Conservation (phyloP, 2,113 vertebrate genomes). For the Forbesichthys papilliferus region DNA sequence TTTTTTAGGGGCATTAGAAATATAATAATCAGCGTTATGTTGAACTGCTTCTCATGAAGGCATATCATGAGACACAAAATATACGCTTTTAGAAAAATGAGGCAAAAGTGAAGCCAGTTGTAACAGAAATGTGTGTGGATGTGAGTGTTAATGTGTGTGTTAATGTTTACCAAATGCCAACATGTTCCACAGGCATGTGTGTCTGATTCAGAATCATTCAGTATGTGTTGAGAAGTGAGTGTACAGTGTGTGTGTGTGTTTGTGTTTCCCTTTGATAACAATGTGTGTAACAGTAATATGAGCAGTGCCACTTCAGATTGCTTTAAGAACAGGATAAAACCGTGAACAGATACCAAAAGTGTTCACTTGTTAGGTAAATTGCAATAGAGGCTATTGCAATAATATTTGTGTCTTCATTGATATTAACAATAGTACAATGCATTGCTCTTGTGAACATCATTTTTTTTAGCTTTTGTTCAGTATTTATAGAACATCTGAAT, state of each 20-base stretch:
- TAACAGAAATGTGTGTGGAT: not conserved
- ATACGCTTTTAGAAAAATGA: not conserved
- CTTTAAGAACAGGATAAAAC: no score
- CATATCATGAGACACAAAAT: constrained; percentile 24
- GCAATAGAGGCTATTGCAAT: no score
- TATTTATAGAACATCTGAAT: no score
- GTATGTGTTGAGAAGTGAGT: constrained; percentile 12
- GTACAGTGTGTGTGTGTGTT: not conserved
- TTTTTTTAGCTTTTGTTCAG: no score
- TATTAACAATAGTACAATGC: no score
- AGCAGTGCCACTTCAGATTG: not conserved
- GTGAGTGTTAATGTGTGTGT: constrained; percentile 14
- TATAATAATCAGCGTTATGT: constrained; percentile 46
- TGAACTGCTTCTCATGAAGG: constrained; percentile 19
- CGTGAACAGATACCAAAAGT: no score
- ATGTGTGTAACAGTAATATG: not conserved
- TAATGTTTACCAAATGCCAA: not conserved
- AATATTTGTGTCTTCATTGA: no score
- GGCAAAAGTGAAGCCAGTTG: constrained; percentile 5
- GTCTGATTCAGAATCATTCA: constrained; percentile 43
- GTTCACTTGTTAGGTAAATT: no score
- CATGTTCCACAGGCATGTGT: constrained; percentile 23
- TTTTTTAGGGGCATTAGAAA: constrained; percentile 56
- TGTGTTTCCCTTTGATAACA: not conserved
- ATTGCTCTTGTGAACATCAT: no score